These are phyloP conservation scores for Siniperca undulata DNA, from an alignment of 2,797 vertebrate species.

Conservation along the genomic window DNA sequence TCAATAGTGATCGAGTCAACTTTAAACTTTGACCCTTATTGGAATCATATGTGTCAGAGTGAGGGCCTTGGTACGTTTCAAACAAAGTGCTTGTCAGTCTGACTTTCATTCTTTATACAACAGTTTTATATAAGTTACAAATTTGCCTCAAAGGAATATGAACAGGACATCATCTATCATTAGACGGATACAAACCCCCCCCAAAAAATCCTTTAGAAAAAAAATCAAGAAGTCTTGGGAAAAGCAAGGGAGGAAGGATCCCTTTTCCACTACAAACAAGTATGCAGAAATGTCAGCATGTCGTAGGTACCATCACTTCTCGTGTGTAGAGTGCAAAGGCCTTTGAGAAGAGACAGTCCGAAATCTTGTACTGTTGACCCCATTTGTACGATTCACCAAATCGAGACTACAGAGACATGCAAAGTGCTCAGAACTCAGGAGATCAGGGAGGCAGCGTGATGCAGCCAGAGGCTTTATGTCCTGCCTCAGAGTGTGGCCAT, in stretches of 20 bases:
- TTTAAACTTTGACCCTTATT: constrained; percentile 55
- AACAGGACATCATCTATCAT: not conserved
- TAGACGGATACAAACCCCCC: not conserved
- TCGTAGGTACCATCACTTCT: not conserved
- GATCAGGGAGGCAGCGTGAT: not conserved
- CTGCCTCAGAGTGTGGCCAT: not conserved
- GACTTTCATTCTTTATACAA: no score
- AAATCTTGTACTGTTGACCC: constrained; percentile 24
- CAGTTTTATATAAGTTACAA: not conserved
- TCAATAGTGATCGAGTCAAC: constrained; percentile 51
- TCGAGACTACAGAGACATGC: constrained; percentile 10
- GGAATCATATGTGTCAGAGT: constrained; percentile 43
- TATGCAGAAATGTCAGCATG: not conserved
- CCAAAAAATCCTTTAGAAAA: not conserved
- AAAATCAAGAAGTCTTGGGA: not conserved
- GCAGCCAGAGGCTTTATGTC: constrained; percentile 26
- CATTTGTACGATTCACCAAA: constrained; percentile 29
- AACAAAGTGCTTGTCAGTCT: constrained; percentile 2
- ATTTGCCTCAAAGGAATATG: not conserved
- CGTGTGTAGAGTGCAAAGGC: not conserved
- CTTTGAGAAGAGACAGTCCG: not conserved
- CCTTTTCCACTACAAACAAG: not conserved
- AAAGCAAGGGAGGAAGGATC: not conserved
- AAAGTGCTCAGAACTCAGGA: not conserved
- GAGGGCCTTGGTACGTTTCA: not conserved